Evolutionary conservation across 1,140 invertebrate species (phyloP), one percentile per base, ranked within the genome.

Genomic region (Neelides sp.): DNA sequence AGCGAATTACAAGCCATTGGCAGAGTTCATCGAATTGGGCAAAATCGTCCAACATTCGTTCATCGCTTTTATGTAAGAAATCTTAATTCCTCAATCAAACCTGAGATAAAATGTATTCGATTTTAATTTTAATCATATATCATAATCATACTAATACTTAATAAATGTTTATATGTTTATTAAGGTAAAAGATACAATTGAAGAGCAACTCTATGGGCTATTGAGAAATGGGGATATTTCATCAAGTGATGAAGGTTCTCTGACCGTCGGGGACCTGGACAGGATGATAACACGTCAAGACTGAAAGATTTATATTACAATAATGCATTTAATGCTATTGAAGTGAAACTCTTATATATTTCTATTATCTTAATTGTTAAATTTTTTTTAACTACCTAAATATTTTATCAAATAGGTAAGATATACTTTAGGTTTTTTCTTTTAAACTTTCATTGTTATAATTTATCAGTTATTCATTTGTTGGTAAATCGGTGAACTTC

Each of bases 1-100:
- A 77, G 80, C 56, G 82, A 85, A 61, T 62, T 78, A 3, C 84
- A 88, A 68, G 84, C 83, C 3, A 78, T 88, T 47, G 83, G 82
- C 0, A 67, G 84, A 55, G 72, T 88, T 8, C 79, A 86, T 67
- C 70, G 84, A 30, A 84, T 88, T 58, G 84, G 84, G 0, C 84
- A 88, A 67, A 82, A 73, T 0, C 83, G 72, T 76, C 57, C 61
- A 20, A 68, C 65, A 3, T 55, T 55, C 44, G 63, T 68, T 22
- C 64, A 66, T 42, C 43, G 52, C 30, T 57, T 56, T 28, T 54
- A 52, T 39, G 50, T 55, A 50, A 61, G 27, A 40, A 43, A 5
- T 39, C 12, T 30, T 7, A 12, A 23, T 26, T 47, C 50, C 19
- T 48, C 1, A 24, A 5, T 40, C n/a, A n/a, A n/a, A n/a, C n/a